These are phyloP conservation scores for Anguilla anguilla DNA, from an alignment of 2,797 vertebrate species.

Conservation along the genomic window DNA sequence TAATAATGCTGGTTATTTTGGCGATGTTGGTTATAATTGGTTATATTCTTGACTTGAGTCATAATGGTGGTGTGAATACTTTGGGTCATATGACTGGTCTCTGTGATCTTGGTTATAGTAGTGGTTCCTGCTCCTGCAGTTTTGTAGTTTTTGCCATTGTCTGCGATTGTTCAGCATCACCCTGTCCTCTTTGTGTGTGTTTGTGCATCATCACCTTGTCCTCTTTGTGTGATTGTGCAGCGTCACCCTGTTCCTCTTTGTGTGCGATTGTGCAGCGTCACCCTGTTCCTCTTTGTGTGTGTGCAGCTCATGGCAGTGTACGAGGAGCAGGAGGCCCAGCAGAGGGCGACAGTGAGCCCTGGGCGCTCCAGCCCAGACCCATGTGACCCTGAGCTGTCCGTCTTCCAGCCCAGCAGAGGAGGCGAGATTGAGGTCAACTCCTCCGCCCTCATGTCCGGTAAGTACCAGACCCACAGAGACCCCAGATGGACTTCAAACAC, in stretches of 20 bases:
- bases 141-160: neutral
- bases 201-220: neutral
- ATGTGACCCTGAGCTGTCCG: constrained; percentile 84
- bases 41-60: neutral
- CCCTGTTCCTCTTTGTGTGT: neutral
- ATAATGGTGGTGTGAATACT: neutral
- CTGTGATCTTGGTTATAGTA: neutral
- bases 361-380: constrained; percentile 79
- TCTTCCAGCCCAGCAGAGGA: constrained; percentile 85
- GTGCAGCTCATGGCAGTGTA: constrained; percentile 91
- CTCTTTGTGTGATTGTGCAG: neutral
- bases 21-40: neutral
- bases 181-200: neutral
- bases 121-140: neutral
- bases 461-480: constrained; percentile 52
- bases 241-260: neutral
- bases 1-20: neutral
- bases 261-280: neutral
- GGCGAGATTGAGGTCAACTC: constrained; percentile 94
- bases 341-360: constrained; percentile 55
- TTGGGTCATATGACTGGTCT: neutral
- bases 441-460: constrained; percentile 89
- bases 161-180: neutral
- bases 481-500: constrained; percentile 23
- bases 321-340: constrained; percentile 81